Evolutionary conservation across 2,888 invertebrate species (phyloP), one percentile per base, ranked within the genome.

Genomic region (Cartodere bifasciata): DNA sequence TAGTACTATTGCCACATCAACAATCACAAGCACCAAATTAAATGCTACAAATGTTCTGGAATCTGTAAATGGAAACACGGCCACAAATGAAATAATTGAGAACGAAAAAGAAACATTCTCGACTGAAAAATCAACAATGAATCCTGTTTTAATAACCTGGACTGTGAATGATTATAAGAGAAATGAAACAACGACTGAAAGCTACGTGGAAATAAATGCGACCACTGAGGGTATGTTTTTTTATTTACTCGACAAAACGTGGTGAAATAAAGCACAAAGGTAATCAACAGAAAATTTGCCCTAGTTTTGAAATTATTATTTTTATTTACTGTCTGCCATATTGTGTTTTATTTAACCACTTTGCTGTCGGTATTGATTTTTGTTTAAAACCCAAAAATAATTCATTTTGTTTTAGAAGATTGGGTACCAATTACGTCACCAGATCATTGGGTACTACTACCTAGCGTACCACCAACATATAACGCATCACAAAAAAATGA

Each of bases 401-500:
- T n/a, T n/a, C n/a, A n/a, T n/a, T n/a, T n/a, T n/a, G n/a, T n/a
- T 23, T 26, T 11, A 28, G 21, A 11, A 54, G 65, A 65, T 34
- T 74, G 73, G 73, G 65, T 69, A 10, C 72, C 75, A 4, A 65
- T 73, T 27, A 75, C 74, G 2, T 70, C 74, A 4, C 71, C 74
- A 5, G 73, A 74, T 43, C 71, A 71, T 6, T 78, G 78, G 78
- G 67, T 78, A 6, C 56, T 75, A 29, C 55, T 69, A 17, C 67
- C 61, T 11, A 61, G 53, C 32, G 50, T 60, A 11, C 40, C 46
- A 15, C 43, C 48, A 10, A 41, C 52, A 30, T 9, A 35, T 49
- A 25, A 41, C 31, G 29, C 24, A 35, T 10, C 11, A 13, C 12
- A 32, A 21, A 29, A 14, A 29, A 24, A 7, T 24, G 13, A 21